Conservation (phyloP, 2,797 vertebrate genomes). For the Rousettus madagascariensis region DNA sequence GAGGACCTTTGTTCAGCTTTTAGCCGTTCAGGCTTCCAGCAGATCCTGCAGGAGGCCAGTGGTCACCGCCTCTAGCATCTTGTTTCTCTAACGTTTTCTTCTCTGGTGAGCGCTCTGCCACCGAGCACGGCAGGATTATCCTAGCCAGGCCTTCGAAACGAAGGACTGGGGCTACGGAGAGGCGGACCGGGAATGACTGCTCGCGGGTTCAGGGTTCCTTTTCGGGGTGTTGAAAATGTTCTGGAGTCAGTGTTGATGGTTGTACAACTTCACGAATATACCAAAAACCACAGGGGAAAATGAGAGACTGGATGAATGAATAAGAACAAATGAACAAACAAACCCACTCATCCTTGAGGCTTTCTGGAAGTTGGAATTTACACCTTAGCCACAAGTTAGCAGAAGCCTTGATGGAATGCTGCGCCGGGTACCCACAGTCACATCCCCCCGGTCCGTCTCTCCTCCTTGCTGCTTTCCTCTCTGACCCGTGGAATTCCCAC, state of each 20-base stretch:
- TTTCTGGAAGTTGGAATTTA: constrained; percentile 23
- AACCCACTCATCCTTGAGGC: neutral
- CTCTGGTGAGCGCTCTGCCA: neutral
- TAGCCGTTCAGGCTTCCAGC: neutral
- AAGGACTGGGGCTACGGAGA: neutral
- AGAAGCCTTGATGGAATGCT: neutral
- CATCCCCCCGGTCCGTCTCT: neutral
- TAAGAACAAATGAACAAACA: neutral
- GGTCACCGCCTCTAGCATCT: neutral
- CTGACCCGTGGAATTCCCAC: neutral
- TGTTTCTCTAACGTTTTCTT: neutral
- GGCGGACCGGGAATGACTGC: neutral
- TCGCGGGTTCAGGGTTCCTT: neutral
- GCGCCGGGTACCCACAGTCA: neutral
- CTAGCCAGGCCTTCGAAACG: neutral
- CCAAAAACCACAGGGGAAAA: neutral
- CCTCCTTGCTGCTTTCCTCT: neutral
- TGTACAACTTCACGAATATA: neutral
- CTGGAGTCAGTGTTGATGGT: neutral
- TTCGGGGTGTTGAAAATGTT: neutral
- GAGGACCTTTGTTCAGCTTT: neutral
- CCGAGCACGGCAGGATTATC: neutral
- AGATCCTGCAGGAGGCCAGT: neutral
- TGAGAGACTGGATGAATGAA: neutral
- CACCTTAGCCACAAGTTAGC: neutral